A percentile compares a stretch with the other conserved stretches of the same genome.
Conservation (phyloP, 2,888 invertebrate species). For the Leptinotarsa rubiginosa region DNA sequence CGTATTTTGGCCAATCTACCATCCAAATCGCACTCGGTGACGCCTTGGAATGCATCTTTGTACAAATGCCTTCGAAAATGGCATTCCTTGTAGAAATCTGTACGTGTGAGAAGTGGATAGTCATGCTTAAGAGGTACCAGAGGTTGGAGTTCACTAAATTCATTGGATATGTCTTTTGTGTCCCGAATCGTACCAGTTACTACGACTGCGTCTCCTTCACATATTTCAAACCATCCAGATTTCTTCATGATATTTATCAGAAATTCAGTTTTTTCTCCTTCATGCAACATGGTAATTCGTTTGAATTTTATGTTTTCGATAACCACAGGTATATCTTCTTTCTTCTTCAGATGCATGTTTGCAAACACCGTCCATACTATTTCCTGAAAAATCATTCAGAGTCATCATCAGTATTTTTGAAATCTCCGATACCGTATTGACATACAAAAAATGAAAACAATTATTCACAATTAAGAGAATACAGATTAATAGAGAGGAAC, state of each 20-base stretch:
- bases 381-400: conserved; percentile 41
- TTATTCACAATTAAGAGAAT: no score
- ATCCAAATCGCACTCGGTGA: conserved; percentile 66
- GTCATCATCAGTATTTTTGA: neutral
- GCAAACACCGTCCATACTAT: conserved; percentile 70
- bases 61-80: conserved; percentile 70
- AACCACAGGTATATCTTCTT: conserved; percentile 67
- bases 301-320: conserved; percentile 71
- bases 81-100: conserved; percentile 65
- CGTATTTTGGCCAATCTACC: conserved; percentile 62
- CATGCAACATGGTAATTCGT: conserved; percentile 69
- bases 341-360: conserved; percentile 60
- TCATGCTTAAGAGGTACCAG: no score
- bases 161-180: conserved; percentile 65
- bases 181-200: conserved; percentile 75
- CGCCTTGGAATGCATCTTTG: conserved; percentile 67
- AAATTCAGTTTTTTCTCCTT: conserved; percentile 58
- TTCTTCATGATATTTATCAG: conserved; percentile 50
- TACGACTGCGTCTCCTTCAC: conserved; percentile 74
- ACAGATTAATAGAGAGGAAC: no score
- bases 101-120: neutral
- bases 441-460: no score
- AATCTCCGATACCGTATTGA: no score
- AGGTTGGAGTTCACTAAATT: conserved; percentile 25
- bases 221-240: conserved; percentile 54